A percentile compares a stretch with the other conserved stretches of the same genome.
phyloP scores from a whole-genome alignment of 2,797 vertebrate genomes.

The Melopsittacus undulatus region DNA sequence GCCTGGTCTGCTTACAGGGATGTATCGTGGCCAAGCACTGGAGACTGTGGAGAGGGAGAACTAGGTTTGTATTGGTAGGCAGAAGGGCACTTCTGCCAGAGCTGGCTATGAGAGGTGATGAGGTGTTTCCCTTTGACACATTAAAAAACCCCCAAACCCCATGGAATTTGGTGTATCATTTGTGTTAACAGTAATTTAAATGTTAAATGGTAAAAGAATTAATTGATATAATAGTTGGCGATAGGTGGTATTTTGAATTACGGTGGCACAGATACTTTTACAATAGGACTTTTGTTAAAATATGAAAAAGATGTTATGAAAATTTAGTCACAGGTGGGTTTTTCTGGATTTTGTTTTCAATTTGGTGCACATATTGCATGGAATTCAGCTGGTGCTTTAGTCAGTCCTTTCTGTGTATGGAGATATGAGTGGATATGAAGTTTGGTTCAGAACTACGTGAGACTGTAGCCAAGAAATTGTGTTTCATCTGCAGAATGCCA shows the following conservation, averaged over 20 bases:
- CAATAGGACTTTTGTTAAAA: background rate
- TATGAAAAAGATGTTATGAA: background rate
- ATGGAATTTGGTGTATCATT: background rate
- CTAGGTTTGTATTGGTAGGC: background rate
- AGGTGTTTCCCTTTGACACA: background rate
- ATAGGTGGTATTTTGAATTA: background rate
- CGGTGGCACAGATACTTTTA: background rate
- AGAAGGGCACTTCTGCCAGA: background rate
- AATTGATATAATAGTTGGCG: background rate
- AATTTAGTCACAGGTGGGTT: background rate
- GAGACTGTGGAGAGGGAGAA: background rate
- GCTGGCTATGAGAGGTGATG: background rate
- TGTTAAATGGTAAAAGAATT: background rate
- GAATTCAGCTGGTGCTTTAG: background rate
- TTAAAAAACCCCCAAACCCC: background rate
- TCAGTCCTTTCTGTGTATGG: background rate
- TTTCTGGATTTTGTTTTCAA: background rate
- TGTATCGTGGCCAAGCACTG: background rate
- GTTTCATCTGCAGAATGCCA: conserved; percentile 49
- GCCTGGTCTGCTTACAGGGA: background rate
- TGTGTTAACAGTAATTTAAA: background rate
- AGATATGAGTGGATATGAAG: background rate
- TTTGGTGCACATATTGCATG: background rate
- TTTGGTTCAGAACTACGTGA: background rate
- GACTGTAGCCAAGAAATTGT: conserved; percentile 30